phyloP scores from a whole-genome alignment of 2,888 invertebrate species.

The Drosophila mimetica region DNA sequence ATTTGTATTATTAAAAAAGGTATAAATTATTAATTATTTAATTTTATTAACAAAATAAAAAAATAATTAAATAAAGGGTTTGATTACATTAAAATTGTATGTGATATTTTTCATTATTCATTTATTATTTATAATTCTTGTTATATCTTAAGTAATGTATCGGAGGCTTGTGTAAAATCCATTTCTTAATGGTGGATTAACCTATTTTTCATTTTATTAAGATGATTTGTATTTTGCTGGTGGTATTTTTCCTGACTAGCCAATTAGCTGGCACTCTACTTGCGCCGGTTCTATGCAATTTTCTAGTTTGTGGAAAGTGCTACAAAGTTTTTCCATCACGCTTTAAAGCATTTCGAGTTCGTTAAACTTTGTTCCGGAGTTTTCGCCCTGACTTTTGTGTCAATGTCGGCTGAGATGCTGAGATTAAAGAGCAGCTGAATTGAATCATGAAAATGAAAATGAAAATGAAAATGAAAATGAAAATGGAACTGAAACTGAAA shows the following conservation, averaged over 20 bases:
- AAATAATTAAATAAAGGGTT: no score
- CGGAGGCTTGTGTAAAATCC: no score
- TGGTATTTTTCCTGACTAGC: background rate
- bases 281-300: constrained; percentile 2
- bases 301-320: constrained; percentile 10
- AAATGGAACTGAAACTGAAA: constrained; percentile 3
- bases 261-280: background rate
- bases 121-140: no score
- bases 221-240: background rate
- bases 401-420: constrained; percentile 6
- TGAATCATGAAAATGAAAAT: constrained; percentile 1
- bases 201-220: background rate
- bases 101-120: no score
- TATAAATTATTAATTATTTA: no score
- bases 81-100: no score
- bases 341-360: constrained; percentile 27
- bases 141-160: no score
- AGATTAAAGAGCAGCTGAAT: constrained; percentile 4
- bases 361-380: constrained; percentile 24
- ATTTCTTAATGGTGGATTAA: no score
- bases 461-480: constrained; percentile 10
- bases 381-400: background rate
- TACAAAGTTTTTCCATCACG: constrained; percentile 16
- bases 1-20: no score
- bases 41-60: no score